These are phyloP conservation scores for Danio albolineatus DNA, from an alignment of 2,797 vertebrate species.

Conservation along the genomic window DNA sequence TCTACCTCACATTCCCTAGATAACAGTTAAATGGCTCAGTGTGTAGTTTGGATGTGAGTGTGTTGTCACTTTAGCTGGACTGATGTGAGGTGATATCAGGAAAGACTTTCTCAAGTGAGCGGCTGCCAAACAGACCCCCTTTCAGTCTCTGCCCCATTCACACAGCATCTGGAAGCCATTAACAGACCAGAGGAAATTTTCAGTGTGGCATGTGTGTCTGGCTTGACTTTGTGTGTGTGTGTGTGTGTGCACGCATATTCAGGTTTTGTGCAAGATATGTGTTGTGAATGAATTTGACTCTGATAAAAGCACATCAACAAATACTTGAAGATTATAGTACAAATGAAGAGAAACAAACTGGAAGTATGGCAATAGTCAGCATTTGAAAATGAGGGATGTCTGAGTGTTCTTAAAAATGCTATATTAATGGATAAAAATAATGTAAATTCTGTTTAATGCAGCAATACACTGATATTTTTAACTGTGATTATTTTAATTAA, in stretches of 20 bases:
- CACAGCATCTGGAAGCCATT: slow-evolving; percentile 65
- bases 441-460: no score
- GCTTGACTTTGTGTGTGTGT: slow-evolving; percentile 27
- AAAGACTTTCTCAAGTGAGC: slow-evolving; percentile 48
- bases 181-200: slow-evolving; percentile 55
- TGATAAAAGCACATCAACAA: no score
- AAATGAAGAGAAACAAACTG: no score
- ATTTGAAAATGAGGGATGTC: no score
- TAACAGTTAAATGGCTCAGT: slow-evolving; percentile 34
- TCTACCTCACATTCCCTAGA: slow-evolving; percentile 44
- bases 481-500: no score
- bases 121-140: slow-evolving; percentile 52
- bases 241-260: slow-evolving; percentile 1
- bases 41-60: slow-evolving; percentile 45
- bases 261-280: slow-evolving; percentile 2
- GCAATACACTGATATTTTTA: no score
- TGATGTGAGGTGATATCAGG: slow-evolving; percentile 58
- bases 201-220: slow-evolving; percentile 40
- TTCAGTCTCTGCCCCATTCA: slow-evolving; percentile 43
- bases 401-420: no score
- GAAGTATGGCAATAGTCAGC: no score
- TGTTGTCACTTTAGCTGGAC: slow-evolving; percentile 55
- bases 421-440: no score
- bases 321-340: no score
- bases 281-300: no score